Conservation (phyloP, 2,797 vertebrate species). For the Salarias fasciatus region DNA sequence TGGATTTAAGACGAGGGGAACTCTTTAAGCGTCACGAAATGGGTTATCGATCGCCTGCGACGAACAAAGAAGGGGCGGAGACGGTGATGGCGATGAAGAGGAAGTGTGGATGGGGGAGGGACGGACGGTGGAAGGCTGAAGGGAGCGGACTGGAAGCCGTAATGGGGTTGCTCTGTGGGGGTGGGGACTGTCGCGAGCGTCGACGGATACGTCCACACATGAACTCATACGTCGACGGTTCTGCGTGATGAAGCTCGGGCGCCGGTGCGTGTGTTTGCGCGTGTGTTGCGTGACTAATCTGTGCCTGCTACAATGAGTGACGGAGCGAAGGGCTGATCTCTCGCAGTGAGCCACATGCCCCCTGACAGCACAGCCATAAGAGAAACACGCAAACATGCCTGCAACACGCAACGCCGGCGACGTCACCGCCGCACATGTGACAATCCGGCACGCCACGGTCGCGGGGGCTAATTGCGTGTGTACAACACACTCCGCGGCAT, state of each 20-base stretch:
- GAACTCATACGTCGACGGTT: conserved; percentile 44
- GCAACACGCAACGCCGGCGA: conserved; percentile 59
- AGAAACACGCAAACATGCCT: conserved; percentile 73
- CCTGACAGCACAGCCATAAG: conserved; percentile 64
- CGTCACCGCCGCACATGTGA: conserved; percentile 58
- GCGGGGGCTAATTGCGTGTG: conserved; percentile 44
- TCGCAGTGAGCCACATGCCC: conserved; percentile 69
- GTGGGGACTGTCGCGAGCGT: conserved; percentile 12
- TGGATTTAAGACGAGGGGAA: conserved; percentile 36
- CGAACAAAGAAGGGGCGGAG: conserved; percentile 44
- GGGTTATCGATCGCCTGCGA: conserved; percentile 31
- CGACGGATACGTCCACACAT: conserved; percentile 40
- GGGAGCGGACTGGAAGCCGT: conserved; percentile 31
- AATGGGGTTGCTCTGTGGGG: conserved; percentile 45
- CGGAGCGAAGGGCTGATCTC: conserved; percentile 67
- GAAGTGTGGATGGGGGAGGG: conserved; percentile 13
- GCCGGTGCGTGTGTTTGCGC: conserved; percentile 30
- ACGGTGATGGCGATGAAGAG: neutral
- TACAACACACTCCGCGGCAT: conserved; percentile 6
- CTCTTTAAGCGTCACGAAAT: conserved; percentile 43
- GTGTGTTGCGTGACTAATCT: conserved; percentile 70
- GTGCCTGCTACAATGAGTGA: conserved; percentile 64
- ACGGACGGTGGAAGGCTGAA: conserved; percentile 47
- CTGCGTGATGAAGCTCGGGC: conserved; percentile 43
- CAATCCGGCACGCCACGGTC: conserved; percentile 54